Evolutionary conservation across 2,797 vertebrate species (phyloP), one percentile per base, ranked within the genome.

Genomic region (Sebastes taczanowskii): DNA sequence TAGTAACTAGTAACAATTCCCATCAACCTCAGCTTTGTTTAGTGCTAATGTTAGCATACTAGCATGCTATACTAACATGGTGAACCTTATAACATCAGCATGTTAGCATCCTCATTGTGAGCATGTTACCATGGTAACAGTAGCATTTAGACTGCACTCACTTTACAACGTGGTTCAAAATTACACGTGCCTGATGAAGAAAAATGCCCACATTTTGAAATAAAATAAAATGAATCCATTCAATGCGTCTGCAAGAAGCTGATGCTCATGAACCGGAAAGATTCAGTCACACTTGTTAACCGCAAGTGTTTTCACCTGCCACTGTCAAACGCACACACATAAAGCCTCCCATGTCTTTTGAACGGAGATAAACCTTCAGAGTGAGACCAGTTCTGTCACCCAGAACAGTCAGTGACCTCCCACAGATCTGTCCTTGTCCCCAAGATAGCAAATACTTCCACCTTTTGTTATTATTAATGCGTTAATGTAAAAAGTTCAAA

Each of bases 381-480:
- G 85, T 3, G 86, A 92, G 88, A 90, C 78, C 6, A 29, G 67
- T 76, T 83, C 65, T 83, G 61, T 79, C 38, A 0, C 25, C 16
- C 35, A 56, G 76, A 86, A 69, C 81, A 25, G 90, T 92, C 85
- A 66, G 16, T 90, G 91, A 91, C 80, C 87, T 87, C 83, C 25
- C 13, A 16, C 35, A 25, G 3, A 56, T 52, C 53, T 64, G n/a
- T 67, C 35, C 9, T 60, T 42, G 32, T 46, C 22, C 23, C 38
- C 16, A n/a, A 56, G 6, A 10, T 16, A 42, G 46, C 14, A 32
- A 23, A 66, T 13, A 4, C 34, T 3, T 35, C 8, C 1, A 35
- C 53, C 8, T 4, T 65, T 30, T 82, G 13, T 66, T 60, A 38
- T 79, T 18, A 34, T 62, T 25, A 32, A 9, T 35, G 34, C 38